These are phyloP conservation scores for Papio anubis DNA, from an alignment of 2,113 vertebrate species.

Conservation along the genomic window DNA sequence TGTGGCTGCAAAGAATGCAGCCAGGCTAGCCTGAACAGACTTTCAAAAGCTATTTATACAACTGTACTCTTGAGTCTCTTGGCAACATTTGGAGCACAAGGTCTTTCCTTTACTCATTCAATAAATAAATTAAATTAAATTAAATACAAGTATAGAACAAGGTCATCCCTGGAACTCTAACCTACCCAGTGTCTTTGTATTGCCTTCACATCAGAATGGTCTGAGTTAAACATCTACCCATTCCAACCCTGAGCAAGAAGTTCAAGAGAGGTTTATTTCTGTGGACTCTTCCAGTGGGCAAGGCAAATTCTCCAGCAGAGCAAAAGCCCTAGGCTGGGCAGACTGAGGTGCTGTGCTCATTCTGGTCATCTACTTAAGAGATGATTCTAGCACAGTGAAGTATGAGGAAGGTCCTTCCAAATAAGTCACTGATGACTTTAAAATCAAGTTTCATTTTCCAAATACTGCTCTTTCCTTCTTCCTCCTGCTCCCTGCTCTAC, in stretches of 20 bases:
- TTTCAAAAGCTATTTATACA: conserved; percentile 15
- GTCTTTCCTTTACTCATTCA: background rate
- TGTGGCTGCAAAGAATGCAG: conserved; percentile 1
- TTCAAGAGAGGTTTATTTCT: background rate
- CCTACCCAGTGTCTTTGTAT: background rate
- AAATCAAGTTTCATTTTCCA: conserved; percentile 17
- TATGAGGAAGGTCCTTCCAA: background rate
- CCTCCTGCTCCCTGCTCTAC: background rate
- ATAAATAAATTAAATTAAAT: background rate
- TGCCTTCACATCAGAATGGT: background rate
- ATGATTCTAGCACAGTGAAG: background rate
- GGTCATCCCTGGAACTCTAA: background rate
- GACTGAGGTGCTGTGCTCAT: background rate
- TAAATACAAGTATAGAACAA: conserved; percentile 3
- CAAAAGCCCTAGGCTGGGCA: background rate
- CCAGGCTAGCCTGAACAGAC: background rate
- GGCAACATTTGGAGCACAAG: conserved; percentile 2
- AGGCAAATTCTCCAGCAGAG: background rate
- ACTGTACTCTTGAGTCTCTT: background rate
- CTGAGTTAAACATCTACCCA: conserved; percentile 17
- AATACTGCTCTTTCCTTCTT: conserved; percentile 28
- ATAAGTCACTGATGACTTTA: conserved; percentile 33
- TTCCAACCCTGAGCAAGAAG: background rate
- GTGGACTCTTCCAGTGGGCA: background rate
- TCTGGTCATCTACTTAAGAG: background rate